Base-by-base conservation (phyloP, 2,113 vertebrate genomes). In the Lagopus leucura region DNA sequence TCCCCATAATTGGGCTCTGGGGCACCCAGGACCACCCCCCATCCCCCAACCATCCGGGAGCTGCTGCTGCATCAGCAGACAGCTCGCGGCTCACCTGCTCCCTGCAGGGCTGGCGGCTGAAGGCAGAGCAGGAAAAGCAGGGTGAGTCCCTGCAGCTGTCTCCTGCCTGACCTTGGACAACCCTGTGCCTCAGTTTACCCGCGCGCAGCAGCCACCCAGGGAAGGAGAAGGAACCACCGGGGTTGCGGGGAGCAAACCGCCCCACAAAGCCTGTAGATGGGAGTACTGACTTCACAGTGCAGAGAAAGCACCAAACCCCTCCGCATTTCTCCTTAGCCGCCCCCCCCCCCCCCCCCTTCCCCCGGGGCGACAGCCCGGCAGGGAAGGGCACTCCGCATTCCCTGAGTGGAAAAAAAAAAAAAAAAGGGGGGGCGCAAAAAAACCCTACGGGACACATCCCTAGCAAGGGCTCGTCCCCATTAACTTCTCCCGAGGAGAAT, bases 121-220 rank as follows among this genome's bases (percentile, higher is more conserved):
- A 66, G 64, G 76, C 30, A 1, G 65, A 94, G 86, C 73, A 75
- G 80, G 82, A 90, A 91, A 93, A 80, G 36, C 82, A 87, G 86
- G 86, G 88, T 52, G 82, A 83, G 85, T 60, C 92, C 79, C 60
- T 1, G 10, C 86, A 2, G 11, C 90, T 25, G 79, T 91, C 93
- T 93, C 93, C 60, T 76, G 82, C 27, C 90, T 95, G 93, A 96
- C 94, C 96, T 96, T 94, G 94, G 93, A 80, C 90, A 93, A 94
- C 93, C 92, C 92, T 81, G 88, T 93, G 90, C 92, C 95, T 96
- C 92, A 93, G 88, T 95, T 93, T 96, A 73, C 92, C 82, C 73
- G 11, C 2, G 54, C 4, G 15, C 65, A 71, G 80, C 83, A 88
- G 38, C 57, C 73, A 89, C 63, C 45, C 5, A 4, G 14, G 28